phyloP scores from a whole-genome alignment of 2,888 invertebrate species.

The Latrodectus elegans region DNA sequence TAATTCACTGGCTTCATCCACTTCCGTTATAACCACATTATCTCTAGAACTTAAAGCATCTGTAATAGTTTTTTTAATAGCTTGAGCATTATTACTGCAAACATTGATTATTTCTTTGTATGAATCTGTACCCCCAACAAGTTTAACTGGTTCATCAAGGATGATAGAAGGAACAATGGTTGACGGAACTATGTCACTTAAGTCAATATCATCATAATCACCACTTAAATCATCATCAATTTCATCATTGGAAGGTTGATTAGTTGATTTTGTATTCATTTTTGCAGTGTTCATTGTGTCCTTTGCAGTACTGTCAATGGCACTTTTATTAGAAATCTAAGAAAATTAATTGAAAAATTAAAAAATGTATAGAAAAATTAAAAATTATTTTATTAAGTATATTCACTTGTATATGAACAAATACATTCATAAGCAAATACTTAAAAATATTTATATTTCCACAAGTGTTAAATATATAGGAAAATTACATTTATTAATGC shows the following conservation, averaged over 20 bases:
- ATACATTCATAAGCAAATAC: too few relatives aligned
- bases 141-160: constrained; percentile 16
- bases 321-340: too few relatives aligned
- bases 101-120: constrained; percentile 53
- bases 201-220: constrained; percentile 16
- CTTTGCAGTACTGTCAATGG: too few relatives aligned
- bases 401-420: too few relatives aligned
- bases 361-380: too few relatives aligned
- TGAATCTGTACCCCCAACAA: constrained; percentile 26
- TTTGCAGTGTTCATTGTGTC: too few relatives aligned
- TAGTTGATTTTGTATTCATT: too few relatives aligned
- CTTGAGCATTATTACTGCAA: constrained; percentile 64
- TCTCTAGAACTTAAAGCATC: constrained; percentile 62
- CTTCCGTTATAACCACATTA: constrained; percentile 22
- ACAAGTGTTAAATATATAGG: too few relatives aligned
- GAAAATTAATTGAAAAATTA: too few relatives aligned
- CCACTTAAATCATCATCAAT: constrained; percentile 1
- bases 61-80: constrained; percentile 58
- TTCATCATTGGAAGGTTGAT: background rate
- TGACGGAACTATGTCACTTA: constrained; percentile 1
- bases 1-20: constrained; percentile 27
- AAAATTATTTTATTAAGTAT: too few relatives aligned
- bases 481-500: too few relatives aligned
- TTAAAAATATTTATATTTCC: too few relatives aligned
- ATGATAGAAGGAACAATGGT: background rate